Base-by-base conservation (phyloP, 2,888 invertebrate genomes). In the Stenodera caucasica region DNA sequence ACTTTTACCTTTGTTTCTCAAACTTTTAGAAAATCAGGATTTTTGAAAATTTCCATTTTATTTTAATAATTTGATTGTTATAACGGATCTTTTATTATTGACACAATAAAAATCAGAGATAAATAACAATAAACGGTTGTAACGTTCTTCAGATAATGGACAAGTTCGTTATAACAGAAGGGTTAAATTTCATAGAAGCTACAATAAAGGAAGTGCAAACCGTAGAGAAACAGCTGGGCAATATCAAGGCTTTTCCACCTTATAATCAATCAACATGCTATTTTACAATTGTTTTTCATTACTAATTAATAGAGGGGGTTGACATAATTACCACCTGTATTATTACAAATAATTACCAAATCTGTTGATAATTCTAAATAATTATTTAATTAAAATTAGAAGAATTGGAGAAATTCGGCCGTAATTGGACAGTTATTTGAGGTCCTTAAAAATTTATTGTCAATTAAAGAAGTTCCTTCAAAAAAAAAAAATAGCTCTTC, bases 221-320 rank as follows among this genome's bases (percentile, higher is more conserved):
- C n/a, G 23, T 45, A 21, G 21, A 21, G 23, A 23, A 45, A 45
- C 45, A 45, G 45, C 45, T 45, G 45, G 21, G n/a, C 45, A 45
- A 45, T 7, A 45, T 45, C 23, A 45, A 23, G 12, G 21, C 23
- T 23, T 6, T 30, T 9, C 30, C 30, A 6, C 1, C 7, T 30
- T 30, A 1, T 26, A 26, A 5, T 26, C n/a, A n/a, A n/a, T n/a
- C n/a, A n/a, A n/a, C n/a, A n/a, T n/a, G n/a, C n/a, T n/a, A n/a
- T n/a, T n/a, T n/a, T n/a, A n/a, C n/a, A n/a, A n/a, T n/a, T n/a
- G n/a, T n/a, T n/a, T n/a, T n/a, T n/a, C n/a, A n/a, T n/a, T n/a
- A n/a, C n/a, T n/a, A n/a, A n/a, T n/a, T n/a, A n/a, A n/a, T n/a
- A n/a, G n/a, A n/a, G n/a, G n/a, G n/a, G n/a, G n/a, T 26, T 26